Conservation (phyloP, 2,113 vertebrate genomes). For the Corythaixoides concolor region DNA sequence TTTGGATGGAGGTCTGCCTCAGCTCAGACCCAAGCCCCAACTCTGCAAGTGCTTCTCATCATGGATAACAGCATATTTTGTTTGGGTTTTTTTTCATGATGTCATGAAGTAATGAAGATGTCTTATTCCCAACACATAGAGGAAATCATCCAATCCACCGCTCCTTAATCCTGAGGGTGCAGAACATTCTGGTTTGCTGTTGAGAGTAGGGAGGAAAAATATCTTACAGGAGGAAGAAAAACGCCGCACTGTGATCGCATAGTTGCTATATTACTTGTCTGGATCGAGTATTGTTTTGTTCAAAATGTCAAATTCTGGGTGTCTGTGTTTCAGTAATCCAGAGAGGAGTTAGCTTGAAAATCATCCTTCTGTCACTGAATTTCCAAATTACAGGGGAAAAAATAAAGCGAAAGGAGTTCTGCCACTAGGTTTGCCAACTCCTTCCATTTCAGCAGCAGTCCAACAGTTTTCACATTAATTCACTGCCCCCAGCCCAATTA, state of each 20-base stretch:
- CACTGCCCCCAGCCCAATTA: conserved; percentile 16
- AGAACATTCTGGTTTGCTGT: conserved; percentile 1
- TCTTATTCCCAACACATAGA: neutral
- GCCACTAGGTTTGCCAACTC: conserved; percentile 31
- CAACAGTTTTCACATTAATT: conserved; percentile 16
- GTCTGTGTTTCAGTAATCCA: conserved; percentile 52
- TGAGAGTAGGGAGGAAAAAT: neutral
- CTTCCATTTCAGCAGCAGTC: conserved; percentile 17
- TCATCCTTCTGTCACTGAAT: conserved; percentile 69
- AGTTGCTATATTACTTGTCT: conserved; percentile 27
- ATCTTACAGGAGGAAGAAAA: neutral
- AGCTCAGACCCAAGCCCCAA: neutral
- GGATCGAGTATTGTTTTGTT: conserved; percentile 55
- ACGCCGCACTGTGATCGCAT: neutral
- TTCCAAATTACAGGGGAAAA: conserved; percentile 29
- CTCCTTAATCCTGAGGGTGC: neutral
- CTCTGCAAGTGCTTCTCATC: neutral
- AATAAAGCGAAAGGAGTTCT: neutral
- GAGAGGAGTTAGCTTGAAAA: conserved; percentile 56
- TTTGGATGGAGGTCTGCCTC: neutral
- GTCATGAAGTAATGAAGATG: neutral
- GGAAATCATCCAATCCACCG: neutral
- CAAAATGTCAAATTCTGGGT: conserved; percentile 63
- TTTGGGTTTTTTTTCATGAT: neutral
- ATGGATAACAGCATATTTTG: neutral